These are phyloP conservation scores for Bathybates hornii DNA, from an alignment of 2,113 vertebrate species.

Conservation along the genomic window DNA sequence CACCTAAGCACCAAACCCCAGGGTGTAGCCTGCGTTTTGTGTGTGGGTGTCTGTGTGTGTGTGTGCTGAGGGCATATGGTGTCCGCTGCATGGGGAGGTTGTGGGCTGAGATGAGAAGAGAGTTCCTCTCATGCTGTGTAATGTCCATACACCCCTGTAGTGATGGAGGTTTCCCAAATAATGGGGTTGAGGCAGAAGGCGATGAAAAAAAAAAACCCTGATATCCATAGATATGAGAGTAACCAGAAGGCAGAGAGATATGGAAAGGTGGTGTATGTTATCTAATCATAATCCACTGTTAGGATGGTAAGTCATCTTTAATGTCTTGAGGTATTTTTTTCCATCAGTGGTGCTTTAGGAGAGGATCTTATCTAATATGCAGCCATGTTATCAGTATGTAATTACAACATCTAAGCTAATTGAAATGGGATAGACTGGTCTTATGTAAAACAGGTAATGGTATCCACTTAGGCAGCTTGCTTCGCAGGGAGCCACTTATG, in stretches of 20 bases:
- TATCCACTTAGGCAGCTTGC: neutral
- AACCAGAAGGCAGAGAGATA: neutral
- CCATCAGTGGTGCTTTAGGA: neutral
- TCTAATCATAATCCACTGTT: neutral
- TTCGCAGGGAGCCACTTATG: neutral
- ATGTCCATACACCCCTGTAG: conserved; percentile 32
- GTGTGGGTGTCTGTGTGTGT: neutral
- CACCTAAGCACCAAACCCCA: conserved; percentile 17
- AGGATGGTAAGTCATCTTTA: neutral
- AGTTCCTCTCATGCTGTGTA: conserved; percentile 45
- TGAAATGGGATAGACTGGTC: neutral
- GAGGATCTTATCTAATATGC: neutral
- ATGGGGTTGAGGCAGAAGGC: neutral
- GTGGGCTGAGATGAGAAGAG: conserved; percentile 36
- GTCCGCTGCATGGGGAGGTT: conserved; percentile 30
- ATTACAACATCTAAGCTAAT: neutral
- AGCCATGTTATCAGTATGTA: neutral
- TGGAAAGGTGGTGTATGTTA: neutral
- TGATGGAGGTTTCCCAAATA: conserved; percentile 53
- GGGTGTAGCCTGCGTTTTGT: conserved; percentile 4
- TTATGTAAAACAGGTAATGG: neutral
- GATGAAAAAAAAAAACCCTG: neutral
- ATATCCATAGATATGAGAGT: neutral
- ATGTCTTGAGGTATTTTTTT: neutral
- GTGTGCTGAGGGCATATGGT: conserved; percentile 21